Evolutionary conservation across 2,797 vertebrate species (phyloP), one percentile per base, ranked within the genome.

Genomic region (Moxostoma hubbsi): DNA sequence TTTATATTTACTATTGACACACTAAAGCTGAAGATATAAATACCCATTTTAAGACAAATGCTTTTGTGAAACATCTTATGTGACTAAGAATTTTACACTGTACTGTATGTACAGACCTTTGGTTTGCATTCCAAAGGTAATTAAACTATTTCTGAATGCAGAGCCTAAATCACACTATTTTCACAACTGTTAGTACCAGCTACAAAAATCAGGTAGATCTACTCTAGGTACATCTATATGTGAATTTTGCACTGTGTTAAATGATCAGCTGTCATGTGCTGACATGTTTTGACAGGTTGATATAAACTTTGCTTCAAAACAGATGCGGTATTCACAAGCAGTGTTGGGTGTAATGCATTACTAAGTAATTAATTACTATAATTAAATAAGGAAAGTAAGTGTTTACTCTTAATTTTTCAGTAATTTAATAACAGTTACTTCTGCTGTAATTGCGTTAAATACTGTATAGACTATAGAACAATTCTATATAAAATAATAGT

Each of bases 171-270:
- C 36, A 36, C 36, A 36, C 36, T 36, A 36, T 36, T 36, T 36
- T 36, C 36, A 36, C 36, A 36, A 36, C 7, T 45, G 7, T 43
- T 4, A 63, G 12, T 46, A 46, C 1, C 43, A 57, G 55, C 55
- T 57, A 57, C 7, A 15, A 13, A 55, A 6, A 57, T 15, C 5
- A 16, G 57, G 18, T 7, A 63, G 12, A 6, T 63, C 11, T 4
- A n/a, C 12, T 61, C 18, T 45, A 36, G 61, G 36, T 45, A 10
- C 36, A 45, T 36, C 24, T 54, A 16, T 1, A 10, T 47, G 46
- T 77, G 43, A 69, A 61, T 69, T 5, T 62, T 77, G 43, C 75
- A 62, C 57, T 54, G 15, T 69, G 24, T 70, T 62, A 46, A 62
- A 71, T 77, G n/a, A 55, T 15, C 49, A 47, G 58, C 15, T 71